phyloP scores from a whole-genome alignment of 2,113 vertebrate species.

The Spheniscus mendiculus region DNA sequence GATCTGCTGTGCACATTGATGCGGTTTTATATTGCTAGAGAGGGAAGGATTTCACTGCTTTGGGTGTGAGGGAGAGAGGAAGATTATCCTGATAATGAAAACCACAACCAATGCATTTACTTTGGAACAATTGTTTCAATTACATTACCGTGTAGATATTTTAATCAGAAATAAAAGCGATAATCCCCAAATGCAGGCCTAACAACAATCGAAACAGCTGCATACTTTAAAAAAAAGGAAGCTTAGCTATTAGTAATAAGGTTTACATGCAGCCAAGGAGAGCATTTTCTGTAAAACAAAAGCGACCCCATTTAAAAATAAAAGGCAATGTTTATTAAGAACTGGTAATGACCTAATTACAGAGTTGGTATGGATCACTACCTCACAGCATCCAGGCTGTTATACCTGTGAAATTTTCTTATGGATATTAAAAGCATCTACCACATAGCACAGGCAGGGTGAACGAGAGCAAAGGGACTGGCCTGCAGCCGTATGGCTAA shows the following conservation, averaged over 20 bases:
- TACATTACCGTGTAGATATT: slow-evolving; percentile 52
- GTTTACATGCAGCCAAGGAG: background rate
- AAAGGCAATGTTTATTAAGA: background rate
- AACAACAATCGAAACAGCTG: slow-evolving; percentile 11
- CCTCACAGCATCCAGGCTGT: background rate
- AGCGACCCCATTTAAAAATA: background rate
- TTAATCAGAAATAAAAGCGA: slow-evolving; percentile 63
- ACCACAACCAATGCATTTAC: slow-evolving; percentile 45
- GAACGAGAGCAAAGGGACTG: background rate
- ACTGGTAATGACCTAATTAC: background rate
- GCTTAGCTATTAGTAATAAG: slow-evolving; percentile 13
- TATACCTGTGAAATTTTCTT: background rate
- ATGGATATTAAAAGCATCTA: background rate
- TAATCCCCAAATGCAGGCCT: slow-evolving; percentile 42
- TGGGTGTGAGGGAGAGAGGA: slow-evolving; percentile 25
- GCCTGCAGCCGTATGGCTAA: background rate
- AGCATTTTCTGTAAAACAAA: background rate
- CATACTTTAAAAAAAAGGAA: background rate
- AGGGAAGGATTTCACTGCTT: background rate
- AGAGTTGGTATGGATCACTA: background rate
- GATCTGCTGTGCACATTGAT: slow-evolving; percentile 36
- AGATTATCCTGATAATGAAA: slow-evolving; percentile 63
- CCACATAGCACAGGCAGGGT: background rate
- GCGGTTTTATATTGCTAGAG: slow-evolving; percentile 4
- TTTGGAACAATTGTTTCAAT: slow-evolving; percentile 56